phyloP scores from a whole-genome alignment of 30 jellyfish, hydroid and myxozoan species.

The Turritopsis dohrnii region DNA sequence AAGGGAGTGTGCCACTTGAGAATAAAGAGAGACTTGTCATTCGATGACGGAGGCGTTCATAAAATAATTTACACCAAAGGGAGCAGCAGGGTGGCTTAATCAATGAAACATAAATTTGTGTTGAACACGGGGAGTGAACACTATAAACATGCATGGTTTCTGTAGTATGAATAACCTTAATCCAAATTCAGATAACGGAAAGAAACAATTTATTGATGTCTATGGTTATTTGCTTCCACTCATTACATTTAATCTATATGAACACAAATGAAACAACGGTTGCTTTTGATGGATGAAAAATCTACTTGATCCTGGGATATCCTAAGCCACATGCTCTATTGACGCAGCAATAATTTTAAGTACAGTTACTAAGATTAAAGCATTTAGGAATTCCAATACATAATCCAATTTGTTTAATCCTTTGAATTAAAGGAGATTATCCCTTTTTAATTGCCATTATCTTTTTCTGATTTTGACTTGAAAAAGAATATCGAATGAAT shows the following conservation, averaged over 20 bases:
- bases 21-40: too few species aligned
- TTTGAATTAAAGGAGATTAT: background rate
- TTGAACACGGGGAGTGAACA: too few species aligned
- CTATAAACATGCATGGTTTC: too few species aligned
- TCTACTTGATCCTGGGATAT: background rate
- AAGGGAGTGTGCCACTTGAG: too few species aligned
- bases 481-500: background rate
- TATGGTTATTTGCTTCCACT: background rate
- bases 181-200: background rate
- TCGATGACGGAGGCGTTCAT: too few species aligned
- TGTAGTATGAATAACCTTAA: background rate
- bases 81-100: too few species aligned
- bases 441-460: background rate
- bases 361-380: background rate
- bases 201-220: background rate
- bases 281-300: background rate
- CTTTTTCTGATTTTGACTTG: background rate
- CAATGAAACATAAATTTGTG: too few species aligned
- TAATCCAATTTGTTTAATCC: background rate
- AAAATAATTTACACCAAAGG: too few species aligned
- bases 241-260: background rate
- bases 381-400: background rate
- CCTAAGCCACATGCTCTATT: background rate
- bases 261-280: background rate
- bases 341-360: background rate